Percentiles rank a stretch among this genome's conserved stretches.
phyloP scores from a whole-genome alignment of 2,888 invertebrate genomes.

The Euplagia quadripunctaria region DNA sequence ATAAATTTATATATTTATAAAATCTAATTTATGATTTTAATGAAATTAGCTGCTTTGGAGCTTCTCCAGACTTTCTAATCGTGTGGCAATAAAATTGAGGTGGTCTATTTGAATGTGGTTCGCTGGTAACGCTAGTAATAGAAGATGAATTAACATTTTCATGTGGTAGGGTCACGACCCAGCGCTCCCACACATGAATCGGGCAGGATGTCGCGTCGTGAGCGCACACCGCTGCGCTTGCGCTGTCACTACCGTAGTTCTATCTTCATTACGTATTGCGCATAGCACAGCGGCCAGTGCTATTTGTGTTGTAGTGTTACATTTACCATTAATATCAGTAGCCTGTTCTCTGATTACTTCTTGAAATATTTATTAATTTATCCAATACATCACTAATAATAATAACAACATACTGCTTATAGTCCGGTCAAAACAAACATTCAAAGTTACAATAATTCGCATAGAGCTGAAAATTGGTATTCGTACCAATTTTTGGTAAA shows the following conservation, averaged over 20 bases:
- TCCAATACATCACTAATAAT: not conserved
- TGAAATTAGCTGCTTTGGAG: constrained; percentile 13
- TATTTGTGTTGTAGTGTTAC: constrained; percentile 62
- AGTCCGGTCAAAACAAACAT: too few relatives aligned
- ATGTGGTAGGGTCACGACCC: constrained; percentile 73
- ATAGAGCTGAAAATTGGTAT: too few relatives aligned
- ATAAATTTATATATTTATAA: too few relatives aligned
- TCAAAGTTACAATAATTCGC: too few relatives aligned
- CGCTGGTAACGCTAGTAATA: constrained; percentile 52
- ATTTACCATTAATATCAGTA: constrained; percentile 68
- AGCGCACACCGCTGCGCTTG: constrained; percentile 56
- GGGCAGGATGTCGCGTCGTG: constrained; percentile 75
- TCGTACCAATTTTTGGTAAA: too few relatives aligned
- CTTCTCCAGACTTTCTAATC: constrained; percentile 43
- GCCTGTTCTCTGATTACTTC: constrained; percentile 48
- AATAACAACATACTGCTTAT: not conserved
- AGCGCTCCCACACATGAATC: constrained; percentile 81
- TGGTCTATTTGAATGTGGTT: constrained; percentile 47
- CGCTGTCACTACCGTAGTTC: constrained; percentile 30
- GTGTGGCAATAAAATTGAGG: constrained; percentile 42
- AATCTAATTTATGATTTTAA: too few relatives aligned
- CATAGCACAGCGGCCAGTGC: constrained; percentile 42
- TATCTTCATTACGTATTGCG: constrained; percentile 54
- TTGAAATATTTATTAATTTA: constrained; percentile 27
- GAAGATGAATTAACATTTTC: constrained; percentile 74